Evolutionary conservation across 2,797 vertebrate genomes (phyloP).

Genomic region (Bothrops alternatus): DNA sequence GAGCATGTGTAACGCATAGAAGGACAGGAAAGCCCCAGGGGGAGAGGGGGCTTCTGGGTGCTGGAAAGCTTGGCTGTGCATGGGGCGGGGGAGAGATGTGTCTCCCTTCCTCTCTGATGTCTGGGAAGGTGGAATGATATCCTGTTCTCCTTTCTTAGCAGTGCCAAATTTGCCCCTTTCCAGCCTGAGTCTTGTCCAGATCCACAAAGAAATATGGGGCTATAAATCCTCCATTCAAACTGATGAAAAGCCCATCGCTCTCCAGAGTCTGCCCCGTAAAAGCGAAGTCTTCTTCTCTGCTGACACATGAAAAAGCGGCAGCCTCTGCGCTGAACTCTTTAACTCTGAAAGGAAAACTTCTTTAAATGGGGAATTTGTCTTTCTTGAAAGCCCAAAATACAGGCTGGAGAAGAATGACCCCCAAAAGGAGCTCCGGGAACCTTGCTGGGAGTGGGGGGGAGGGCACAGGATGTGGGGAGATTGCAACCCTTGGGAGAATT

Average conservation of each 20-base stretch:
- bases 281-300: background rate
- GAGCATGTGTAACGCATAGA: background rate
- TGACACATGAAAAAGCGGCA: background rate
- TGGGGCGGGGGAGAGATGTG: fast-evolving
- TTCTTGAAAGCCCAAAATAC: background rate
- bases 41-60: background rate
- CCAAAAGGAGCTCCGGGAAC: background rate
- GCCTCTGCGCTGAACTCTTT: background rate
- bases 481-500: background rate
- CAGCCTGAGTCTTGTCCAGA: no score
- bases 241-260: background rate
- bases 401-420: background rate
- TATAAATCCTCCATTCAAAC: constrained; percentile 5
- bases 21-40: background rate
- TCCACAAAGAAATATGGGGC: background rate
- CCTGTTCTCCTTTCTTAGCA: background rate
- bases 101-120: background rate
- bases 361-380: background rate
- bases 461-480: background rate
- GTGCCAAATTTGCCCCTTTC: background rate
- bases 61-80: no score
- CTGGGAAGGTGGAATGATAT: background rate
- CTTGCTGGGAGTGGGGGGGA: no score
- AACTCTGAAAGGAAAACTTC: constrained; percentile 4
- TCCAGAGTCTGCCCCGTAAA: constrained; percentile 3